Conservation (phyloP, 2,797 vertebrate genomes). For the Peromyscus melanophrys region DNA sequence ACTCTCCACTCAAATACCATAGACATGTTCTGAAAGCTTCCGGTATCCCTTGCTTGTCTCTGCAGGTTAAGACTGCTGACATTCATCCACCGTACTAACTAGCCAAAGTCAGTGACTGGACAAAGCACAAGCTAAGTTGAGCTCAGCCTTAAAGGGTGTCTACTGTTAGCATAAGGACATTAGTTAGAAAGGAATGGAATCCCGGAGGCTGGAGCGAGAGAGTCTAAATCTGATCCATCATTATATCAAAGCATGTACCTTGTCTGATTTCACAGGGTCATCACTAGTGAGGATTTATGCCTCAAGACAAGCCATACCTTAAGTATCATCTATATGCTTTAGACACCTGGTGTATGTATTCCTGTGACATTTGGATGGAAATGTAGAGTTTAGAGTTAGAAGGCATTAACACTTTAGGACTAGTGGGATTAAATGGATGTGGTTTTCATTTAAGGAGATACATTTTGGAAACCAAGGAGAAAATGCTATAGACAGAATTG, state of each 20-base stretch:
- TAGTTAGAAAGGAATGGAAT: background rate
- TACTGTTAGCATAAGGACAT: background rate
- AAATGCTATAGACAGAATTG: background rate
- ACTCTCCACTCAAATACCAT: background rate
- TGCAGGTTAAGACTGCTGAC: background rate
- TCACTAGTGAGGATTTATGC: background rate
- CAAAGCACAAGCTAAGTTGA: background rate
- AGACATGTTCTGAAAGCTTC: background rate
- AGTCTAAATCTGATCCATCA: background rate
- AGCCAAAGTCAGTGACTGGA: background rate
- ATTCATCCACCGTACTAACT: background rate
- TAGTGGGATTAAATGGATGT: background rate
- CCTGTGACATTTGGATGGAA: background rate
- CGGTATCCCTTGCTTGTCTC: background rate
- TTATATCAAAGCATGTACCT: background rate
- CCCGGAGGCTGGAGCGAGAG: background rate
- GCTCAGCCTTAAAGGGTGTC: background rate
- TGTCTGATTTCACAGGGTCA: background rate
- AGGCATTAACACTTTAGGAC: background rate
- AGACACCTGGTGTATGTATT: background rate
- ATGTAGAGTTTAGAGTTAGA: background rate
- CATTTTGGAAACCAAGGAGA: background rate
- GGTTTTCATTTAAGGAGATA: background rate
- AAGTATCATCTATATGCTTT: background rate
- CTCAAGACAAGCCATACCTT: background rate